Base-by-base conservation (phyloP, 2,888 invertebrate species). In the Mesodorylaimus sp. region DNA sequence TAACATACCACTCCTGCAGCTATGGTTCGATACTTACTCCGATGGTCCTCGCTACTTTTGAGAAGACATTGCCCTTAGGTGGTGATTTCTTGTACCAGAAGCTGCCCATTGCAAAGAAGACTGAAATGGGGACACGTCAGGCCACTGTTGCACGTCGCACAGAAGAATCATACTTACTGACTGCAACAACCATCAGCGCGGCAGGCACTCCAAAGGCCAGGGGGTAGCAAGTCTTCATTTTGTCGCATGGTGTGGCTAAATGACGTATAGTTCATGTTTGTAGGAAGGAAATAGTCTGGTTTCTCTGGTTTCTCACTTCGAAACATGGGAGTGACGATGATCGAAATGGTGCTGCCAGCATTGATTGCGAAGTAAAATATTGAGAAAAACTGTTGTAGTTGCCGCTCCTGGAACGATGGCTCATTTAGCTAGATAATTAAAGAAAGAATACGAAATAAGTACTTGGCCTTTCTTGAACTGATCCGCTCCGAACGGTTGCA, bases 351-450 rank as follows among this genome's bases (percentile, higher is more conserved):
- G 56, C 86, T 85, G 7, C 91, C 91, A 7, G 71, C 61, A 67
- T 91, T 93, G 63, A 93, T 91, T 43, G 86, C 73, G 64, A 91
- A 86, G 71, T 93, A 93, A 68, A 91, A 93, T 1, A 89, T 70
- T 0, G 89, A 89, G 71, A 93, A 93, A 71, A 86, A 93, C 52
- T 77, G 77, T 19, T 79, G 78, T 52, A 89, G 71, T 63, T 83
- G 79, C 58, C 71, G 72, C 58, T 78, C 79, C 69, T 89, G 83
- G 29, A 64, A 64, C 10, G 25, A 23, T 49, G n/a, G n/a, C n/a
- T n/a, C 21, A 19, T n/a, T 23, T 28, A 37, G n/a, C 19, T 45
- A 13, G 10, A 19, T 42, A 26, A 21, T 42, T 45, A 42, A 21
- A 23, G 23, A 42, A 42, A 21, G 27, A 32, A 38, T 27, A 13